Conservation (phyloP, 30 jellyfish, hydroid and myxozoan species). For the Rhopilema esculentum region DNA sequence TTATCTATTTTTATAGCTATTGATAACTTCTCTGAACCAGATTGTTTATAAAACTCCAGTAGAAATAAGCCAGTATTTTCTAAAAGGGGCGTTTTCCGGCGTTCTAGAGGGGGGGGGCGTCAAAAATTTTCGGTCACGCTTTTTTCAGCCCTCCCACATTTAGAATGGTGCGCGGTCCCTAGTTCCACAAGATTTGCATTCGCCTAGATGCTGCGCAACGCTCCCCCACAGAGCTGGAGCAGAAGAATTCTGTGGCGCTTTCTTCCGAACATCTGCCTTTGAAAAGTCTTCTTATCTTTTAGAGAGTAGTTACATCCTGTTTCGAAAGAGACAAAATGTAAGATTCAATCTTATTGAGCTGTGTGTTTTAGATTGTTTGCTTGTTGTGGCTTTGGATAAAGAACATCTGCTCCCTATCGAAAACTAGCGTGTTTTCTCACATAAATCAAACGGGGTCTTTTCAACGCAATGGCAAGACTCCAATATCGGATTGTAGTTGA, state of each 20-base stretch:
- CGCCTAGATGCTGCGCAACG: background rate
- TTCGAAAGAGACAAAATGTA: background rate
- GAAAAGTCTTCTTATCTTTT: background rate
- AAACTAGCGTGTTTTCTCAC: constrained; percentile 9
- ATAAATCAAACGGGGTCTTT: constrained; percentile 1
- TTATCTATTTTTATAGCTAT: too few relatives aligned
- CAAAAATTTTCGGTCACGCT: too few relatives aligned
- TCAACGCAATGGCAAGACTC: background rate
- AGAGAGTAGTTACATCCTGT: background rate
- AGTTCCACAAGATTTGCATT: too few relatives aligned
- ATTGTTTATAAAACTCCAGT: too few relatives aligned
- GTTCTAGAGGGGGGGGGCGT: too few relatives aligned
- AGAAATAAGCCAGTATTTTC: too few relatives aligned
- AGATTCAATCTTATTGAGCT: background rate
- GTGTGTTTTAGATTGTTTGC: background rate
- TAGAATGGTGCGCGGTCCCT: too few relatives aligned
- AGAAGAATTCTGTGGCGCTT: background rate
- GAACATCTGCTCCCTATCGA: constrained; percentile 5
- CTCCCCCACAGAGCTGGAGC: background rate
- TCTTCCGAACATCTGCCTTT: background rate
- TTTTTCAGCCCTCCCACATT: too few relatives aligned
- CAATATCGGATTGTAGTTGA: background rate
- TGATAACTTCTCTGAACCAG: too few relatives aligned
- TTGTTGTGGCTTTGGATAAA: background rate
- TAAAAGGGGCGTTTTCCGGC: too few relatives aligned